Conservation (phyloP, 2,113 vertebrate species). For the Myotis yumanensis region DNA sequence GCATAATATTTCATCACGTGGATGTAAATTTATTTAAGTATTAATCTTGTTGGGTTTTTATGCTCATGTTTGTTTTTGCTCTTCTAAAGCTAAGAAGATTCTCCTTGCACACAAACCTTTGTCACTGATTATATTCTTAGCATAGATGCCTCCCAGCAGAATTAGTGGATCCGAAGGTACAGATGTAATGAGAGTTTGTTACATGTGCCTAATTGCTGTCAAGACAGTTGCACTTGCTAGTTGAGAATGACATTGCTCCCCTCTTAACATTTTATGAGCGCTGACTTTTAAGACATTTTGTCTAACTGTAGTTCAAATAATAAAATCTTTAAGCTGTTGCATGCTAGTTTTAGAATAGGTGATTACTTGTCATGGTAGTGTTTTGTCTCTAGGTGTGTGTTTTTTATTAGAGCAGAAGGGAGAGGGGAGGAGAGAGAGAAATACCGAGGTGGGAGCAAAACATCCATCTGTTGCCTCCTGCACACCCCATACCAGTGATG, state of each 20-base stretch:
- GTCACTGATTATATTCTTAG: not conserved
- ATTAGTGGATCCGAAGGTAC: too few relatives aligned
- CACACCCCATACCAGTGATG: not conserved
- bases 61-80: not conserved
- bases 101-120: not conserved
- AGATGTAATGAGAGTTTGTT: not conserved
- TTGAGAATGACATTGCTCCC: not conserved
- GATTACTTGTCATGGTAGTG: rapidly evolving
- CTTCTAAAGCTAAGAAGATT: not conserved
- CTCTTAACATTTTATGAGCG: not conserved
- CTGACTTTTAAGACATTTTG: not conserved
- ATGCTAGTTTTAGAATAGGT: not conserved
- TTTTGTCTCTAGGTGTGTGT: not conserved
- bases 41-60: not conserved
- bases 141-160: not conserved
- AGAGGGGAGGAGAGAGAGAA: not conserved
- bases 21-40: not conserved
- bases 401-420: not conserved
- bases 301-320: not conserved
- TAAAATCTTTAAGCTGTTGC: not conserved
- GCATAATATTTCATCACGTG: not conserved
- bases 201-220: too few relatives aligned
- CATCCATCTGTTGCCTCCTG: not conserved
- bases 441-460: not conserved
- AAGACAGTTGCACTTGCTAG: not conserved